Evolutionary conservation across 2,113 vertebrate genomes (phyloP).

Genomic region (Petromus typicus): DNA sequence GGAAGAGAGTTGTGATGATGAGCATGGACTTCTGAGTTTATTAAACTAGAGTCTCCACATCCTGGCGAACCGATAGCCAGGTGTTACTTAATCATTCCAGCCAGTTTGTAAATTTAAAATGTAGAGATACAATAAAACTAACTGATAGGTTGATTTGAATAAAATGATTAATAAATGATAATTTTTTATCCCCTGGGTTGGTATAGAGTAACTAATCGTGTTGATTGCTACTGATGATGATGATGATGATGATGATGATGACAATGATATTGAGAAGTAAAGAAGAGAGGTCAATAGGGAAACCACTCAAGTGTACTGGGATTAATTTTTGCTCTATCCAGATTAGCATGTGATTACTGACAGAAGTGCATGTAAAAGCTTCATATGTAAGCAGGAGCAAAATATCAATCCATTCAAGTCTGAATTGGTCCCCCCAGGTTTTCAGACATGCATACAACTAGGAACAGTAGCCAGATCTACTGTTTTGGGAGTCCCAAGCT

Average conservation of each 20-base stretch:
- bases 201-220: background rate
- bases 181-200: background rate
- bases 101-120: background rate
- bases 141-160: background rate
- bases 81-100: background rate
- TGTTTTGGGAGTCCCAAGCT: background rate
- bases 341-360: background rate
- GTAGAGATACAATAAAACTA: background rate
- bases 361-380: conserved; percentile 8
- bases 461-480: background rate
- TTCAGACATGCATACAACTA: background rate
- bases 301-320: background rate
- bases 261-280: background rate
- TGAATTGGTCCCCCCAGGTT: background rate
- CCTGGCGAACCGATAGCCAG: too few species aligned
- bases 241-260: background rate
- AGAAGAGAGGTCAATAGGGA: background rate
- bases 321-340: background rate
- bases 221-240: background rate
- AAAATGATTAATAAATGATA: background rate
- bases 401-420: background rate
- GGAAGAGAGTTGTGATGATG: background rate
- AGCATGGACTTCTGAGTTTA: background rate
- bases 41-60: background rate
- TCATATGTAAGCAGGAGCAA: background rate